phyloP scores from a whole-genome alignment of 2,797 vertebrate species.

The Falco naumanni region DNA sequence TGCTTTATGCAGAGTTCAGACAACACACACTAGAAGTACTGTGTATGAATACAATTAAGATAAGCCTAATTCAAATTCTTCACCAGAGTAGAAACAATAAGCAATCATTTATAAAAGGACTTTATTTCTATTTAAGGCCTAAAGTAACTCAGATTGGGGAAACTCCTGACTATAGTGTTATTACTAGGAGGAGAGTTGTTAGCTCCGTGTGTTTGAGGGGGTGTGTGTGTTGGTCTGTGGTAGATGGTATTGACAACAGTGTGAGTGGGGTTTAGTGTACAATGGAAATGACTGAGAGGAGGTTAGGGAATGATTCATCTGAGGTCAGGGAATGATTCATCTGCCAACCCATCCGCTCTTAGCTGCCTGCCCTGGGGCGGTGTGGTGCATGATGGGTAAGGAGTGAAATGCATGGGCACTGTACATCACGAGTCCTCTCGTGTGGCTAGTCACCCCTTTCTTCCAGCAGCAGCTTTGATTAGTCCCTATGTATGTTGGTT shows the following conservation, averaged over 20 bases:
- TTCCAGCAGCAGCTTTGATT: not conserved
- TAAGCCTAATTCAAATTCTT: not conserved
- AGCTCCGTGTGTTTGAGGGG: not conserved
- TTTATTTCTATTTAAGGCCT: not conserved
- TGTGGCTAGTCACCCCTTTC: fast-evolving
- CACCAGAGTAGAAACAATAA: not conserved
- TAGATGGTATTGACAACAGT: not conserved
- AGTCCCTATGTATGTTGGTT: not conserved
- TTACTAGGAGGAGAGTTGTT: not conserved
- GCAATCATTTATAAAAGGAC: not conserved
- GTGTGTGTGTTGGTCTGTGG: not conserved
- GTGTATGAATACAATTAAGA: not conserved
- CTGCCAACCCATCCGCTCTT: fast-evolving
- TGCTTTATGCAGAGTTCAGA: not conserved
- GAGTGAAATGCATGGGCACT: fast-evolving
- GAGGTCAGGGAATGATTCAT: not conserved
- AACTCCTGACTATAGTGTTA: not conserved
- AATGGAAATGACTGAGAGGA: not conserved
- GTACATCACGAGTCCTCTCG: fast-evolving
- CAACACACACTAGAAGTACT: not conserved
- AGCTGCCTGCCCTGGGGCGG: fast-evolving
- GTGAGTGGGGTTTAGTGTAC: not conserved
- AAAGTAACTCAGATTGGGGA: not conserved
- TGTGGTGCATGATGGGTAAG: fast-evolving
- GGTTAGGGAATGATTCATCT: not conserved